Percentiles rank a stretch among this genome's conserved stretches.
Evolutionary conservation across 2,113 vertebrate species (phyloP).

Genomic region (Ceuthmochares aereus): DNA sequence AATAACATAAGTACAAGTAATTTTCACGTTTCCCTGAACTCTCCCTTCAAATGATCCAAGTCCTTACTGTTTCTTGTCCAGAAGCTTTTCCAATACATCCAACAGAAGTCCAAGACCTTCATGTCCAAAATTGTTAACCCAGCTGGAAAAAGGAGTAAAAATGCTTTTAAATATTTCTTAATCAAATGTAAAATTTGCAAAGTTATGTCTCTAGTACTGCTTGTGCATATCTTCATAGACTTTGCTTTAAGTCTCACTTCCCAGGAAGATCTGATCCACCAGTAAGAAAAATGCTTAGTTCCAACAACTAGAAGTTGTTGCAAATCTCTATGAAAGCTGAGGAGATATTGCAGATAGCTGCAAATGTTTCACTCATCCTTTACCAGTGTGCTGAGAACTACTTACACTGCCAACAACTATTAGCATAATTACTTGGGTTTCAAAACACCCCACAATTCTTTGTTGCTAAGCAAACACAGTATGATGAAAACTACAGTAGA

Average conservation of each 20-base stretch:
- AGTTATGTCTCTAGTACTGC: background rate
- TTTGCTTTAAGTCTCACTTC: background rate
- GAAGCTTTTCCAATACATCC: conserved; percentile 91
- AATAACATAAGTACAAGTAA: background rate
- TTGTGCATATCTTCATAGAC: background rate
- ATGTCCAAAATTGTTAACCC: conserved; percentile 99
- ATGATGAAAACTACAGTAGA: background rate
- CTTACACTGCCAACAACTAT: background rate
- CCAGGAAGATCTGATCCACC: background rate
- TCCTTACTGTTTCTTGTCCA: conserved; percentile 98
- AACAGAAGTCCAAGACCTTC: conserved; percentile 94
- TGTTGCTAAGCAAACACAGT: background rate
- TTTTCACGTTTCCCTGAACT: background rate
- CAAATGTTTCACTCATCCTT: background rate
- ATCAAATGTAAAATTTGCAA: background rate
- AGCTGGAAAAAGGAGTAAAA: conserved; percentile 76
- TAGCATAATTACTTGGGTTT: background rate
- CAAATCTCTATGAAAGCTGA: background rate
- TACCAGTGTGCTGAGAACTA: background rate
- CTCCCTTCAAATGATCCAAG: background rate
- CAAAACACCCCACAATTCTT: background rate
- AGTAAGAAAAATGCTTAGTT: background rate
- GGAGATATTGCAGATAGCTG: background rate
- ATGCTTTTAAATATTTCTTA: background rate
- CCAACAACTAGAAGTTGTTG: background rate